These are phyloP conservation scores for Sarotherodon lohbergeri DNA, from an alignment of 2,113 vertebrate genomes.

Conservation along the genomic window DNA sequence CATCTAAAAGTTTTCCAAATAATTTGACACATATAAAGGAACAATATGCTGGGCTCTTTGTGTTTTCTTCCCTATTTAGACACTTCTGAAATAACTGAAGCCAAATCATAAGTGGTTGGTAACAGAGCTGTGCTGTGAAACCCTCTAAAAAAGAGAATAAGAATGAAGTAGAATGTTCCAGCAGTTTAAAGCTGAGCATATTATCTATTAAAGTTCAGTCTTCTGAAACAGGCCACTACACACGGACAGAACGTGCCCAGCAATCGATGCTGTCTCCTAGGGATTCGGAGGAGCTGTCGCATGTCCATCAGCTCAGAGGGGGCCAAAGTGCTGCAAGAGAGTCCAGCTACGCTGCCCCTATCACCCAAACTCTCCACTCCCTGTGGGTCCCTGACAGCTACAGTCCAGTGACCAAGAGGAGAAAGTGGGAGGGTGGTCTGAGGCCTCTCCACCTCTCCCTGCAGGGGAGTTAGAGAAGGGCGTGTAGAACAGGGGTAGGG, in stretches of 20 bases:
- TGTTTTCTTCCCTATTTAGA: not conserved
- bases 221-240: constrained; percentile 18
- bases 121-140: not conserved
- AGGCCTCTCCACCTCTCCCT: constrained; percentile 53
- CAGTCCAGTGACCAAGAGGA: not conserved
- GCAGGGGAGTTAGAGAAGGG: constrained; percentile 29
- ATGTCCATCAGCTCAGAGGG: constrained; percentile 56
- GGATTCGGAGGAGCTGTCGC: constrained; percentile 41
- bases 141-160: not conserved
- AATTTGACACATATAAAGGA: not conserved
- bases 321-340: constrained; percentile 60
- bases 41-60: not conserved
- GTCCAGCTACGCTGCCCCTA: constrained; percentile 30
- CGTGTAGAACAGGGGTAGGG: not conserved
- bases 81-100: not conserved
- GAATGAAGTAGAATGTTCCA: not conserved
- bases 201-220: constrained; percentile 5
- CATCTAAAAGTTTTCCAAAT: not conserved
- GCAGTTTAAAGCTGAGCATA: not conserved
- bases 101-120: not conserved
- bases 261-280: not conserved
- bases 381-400: not conserved
- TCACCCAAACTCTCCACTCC: not conserved
- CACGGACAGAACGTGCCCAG: not conserved
- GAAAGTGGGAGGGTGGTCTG: constrained; percentile 40